Conservation (phyloP, 2,888 invertebrate species). For the Neoitamus cyanurus region DNA sequence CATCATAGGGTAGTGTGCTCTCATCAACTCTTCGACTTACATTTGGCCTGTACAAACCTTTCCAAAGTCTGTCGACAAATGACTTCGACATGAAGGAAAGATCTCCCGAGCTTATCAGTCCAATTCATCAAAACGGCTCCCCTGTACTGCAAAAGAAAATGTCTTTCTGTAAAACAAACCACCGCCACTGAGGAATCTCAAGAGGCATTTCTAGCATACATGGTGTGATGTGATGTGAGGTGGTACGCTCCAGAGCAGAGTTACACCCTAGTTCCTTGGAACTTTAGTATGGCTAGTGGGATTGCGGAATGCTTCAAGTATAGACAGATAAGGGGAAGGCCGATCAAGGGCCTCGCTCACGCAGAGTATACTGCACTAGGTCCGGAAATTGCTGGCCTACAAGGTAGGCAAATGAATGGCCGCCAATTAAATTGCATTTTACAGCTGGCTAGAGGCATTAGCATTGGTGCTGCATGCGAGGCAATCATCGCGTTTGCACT, state of each 20-base stretch:
- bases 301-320: neutral
- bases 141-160: neutral
- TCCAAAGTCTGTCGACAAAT: conserved; percentile 24
- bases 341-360: neutral
- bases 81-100: conserved; percentile 22
- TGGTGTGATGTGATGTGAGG: neutral
- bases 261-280: neutral
- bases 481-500: neutral
- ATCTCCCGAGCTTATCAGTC: conserved; percentile 8
- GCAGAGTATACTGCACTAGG: neutral
- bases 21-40: neutral
- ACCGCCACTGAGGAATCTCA: neutral
- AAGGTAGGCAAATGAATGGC: neutral
- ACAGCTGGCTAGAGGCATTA: neutral
- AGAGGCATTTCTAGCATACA: neutral
- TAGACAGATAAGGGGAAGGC: neutral
- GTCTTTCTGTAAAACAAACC: neutral
- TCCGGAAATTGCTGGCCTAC: neutral
- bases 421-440: conserved; percentile 1
- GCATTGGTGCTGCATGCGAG: neutral
- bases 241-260: no score
- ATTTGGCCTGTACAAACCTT: conserved; percentile 17
- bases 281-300: neutral
- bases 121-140: conserved; percentile 13
- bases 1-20: neutral